Percentiles rank a stretch among this genome's conserved stretches.
Evolutionary conservation across 2,888 invertebrate species (phyloP).

Genomic region (Platerodrilus igneus): DNA sequence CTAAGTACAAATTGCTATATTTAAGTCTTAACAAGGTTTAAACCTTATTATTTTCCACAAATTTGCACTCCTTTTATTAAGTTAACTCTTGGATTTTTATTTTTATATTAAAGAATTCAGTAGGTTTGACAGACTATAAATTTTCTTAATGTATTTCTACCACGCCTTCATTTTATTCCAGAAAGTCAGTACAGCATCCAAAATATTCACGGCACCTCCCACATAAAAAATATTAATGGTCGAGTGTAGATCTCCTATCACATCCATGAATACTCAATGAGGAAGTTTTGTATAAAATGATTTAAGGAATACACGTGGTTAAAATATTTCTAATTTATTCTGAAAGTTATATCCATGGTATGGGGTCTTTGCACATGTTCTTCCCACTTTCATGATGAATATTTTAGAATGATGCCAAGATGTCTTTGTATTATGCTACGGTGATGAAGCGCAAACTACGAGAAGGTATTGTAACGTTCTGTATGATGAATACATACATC

Average conservation of each 20-base stretch:
- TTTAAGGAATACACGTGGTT: constrained; percentile 29
- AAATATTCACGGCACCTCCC: constrained; percentile 3
- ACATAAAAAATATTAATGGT: constrained; percentile 17
- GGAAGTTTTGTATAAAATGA: constrained; percentile 32
- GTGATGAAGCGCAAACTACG: too few species aligned
- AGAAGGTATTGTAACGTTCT: too few species aligned
- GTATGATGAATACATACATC: too few species aligned
- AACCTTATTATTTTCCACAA: constrained; percentile 32
- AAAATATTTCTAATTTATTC: constrained; percentile 32
- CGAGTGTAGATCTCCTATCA: constrained; percentile 33
- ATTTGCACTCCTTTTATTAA: constrained; percentile 21
- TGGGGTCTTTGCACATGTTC: constrained; percentile 13
- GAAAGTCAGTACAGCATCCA: constrained; percentile 19
- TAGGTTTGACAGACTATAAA: constrained; percentile 35
- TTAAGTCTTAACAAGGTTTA: constrained; percentile 31
- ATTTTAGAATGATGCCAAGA: too few species aligned
- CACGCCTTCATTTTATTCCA: constrained; percentile 34
- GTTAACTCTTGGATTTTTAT: constrained; percentile 15
- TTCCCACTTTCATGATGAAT: constrained; percentile 14
- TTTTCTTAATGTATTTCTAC: constrained; percentile 33
- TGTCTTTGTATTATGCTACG: too few species aligned
- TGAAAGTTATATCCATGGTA: constrained; percentile 20
- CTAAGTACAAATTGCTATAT: constrained; percentile 34
- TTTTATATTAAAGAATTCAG: constrained; percentile 31
- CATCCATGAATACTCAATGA: constrained; percentile 37